Base-by-base conservation (phyloP, 1,140 invertebrate genomes). In the Notospermus geniculatus region DNA sequence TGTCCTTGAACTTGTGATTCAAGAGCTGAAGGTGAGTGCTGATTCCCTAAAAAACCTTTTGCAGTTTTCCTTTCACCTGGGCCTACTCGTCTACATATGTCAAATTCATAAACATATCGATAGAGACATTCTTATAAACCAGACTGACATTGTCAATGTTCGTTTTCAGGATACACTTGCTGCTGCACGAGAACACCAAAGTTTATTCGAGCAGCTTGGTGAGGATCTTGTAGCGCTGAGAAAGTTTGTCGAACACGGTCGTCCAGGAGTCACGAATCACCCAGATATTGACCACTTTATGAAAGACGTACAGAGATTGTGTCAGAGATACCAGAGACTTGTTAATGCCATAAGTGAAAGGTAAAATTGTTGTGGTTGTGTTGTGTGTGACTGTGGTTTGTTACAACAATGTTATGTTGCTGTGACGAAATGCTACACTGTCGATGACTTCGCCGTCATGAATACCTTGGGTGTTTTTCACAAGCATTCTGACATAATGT, bases 261-360 rank as follows among this genome's bases (percentile, higher is more conserved):
- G 93, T 57, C 87, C 85, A 80, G 69, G 85, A 80, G 80, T 85
- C 77, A 70, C 84, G 71, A 69, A 69, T 46, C 89, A 88, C 65
- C 85, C 86, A 9, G 96, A 98, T 82, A 86, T 99, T 59, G 95
- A 97, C 70, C 84, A 90, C 19, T 78, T 98, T n/a, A 95, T 98
- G 76, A 90, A 92, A 67, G 95, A 98, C 70, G 90, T 97, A 1
- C 88, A 90, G 65, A 88, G 90, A 71, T 80, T 98, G 4, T 91
- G 91, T 66, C 87, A 86, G 41, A 85, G 95, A 55, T 98, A 95
- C 95, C 91, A 89, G 69, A 92, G 90, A 68, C 88, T 97, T 15
- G 93, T 91, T 78, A 87, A 87, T 39, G 93, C 97, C 81, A 83
- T 97, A 52, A 89, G 90, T 55, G 95, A 98, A 73, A 89, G 92